Percentiles rank a stretch among this genome's conserved stretches.
phyloP scores from a whole-genome alignment of 2,113 vertebrate species.

The Delphinapterus leucas region DNA sequence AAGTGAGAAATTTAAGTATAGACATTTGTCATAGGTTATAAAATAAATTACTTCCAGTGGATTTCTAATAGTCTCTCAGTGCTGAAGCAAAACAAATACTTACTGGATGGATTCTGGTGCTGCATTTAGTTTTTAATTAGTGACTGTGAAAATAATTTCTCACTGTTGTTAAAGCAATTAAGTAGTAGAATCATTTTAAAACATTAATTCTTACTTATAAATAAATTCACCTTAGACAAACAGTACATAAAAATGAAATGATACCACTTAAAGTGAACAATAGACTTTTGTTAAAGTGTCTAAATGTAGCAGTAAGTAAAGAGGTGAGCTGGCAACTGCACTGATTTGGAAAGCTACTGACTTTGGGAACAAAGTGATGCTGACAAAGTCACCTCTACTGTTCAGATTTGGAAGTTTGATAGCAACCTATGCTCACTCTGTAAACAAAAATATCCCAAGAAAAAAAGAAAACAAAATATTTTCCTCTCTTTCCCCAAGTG shows the following conservation, averaged over 20 bases:
- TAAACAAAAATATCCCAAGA: slow-evolving; percentile 38
- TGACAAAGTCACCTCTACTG: slow-evolving; percentile 25
- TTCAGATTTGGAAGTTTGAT: background rate
- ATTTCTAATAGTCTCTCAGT: slow-evolving; percentile 33
- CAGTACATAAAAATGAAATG: slow-evolving; percentile 1
- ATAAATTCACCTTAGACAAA: slow-evolving; percentile 24
- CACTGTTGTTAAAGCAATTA: background rate
- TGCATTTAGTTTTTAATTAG: slow-evolving; percentile 26
- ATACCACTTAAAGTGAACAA: background rate
- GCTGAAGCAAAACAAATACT: background rate
- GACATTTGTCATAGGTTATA: background rate
- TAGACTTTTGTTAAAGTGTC: slow-evolving; percentile 33
- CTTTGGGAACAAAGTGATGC: background rate
- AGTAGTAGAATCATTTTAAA: background rate
- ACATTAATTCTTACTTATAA: slow-evolving; percentile 26
- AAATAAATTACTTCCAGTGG: background rate
- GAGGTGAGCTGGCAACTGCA: background rate
- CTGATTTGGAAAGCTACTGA: slow-evolving; percentile 28
- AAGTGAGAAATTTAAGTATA: background rate
- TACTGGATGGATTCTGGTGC: background rate
- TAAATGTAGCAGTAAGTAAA: background rate
- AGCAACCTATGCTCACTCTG: background rate
- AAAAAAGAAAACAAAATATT: slow-evolving; percentile 43
- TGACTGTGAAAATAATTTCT: slow-evolving; percentile 25
- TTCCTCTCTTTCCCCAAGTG: slow-evolving; percentile 3